Percentiles rank a stretch among this genome's conserved stretches.
phyloP scores from a whole-genome alignment of 2,888 invertebrate species.

The Arrhopalites spinosus region DNA sequence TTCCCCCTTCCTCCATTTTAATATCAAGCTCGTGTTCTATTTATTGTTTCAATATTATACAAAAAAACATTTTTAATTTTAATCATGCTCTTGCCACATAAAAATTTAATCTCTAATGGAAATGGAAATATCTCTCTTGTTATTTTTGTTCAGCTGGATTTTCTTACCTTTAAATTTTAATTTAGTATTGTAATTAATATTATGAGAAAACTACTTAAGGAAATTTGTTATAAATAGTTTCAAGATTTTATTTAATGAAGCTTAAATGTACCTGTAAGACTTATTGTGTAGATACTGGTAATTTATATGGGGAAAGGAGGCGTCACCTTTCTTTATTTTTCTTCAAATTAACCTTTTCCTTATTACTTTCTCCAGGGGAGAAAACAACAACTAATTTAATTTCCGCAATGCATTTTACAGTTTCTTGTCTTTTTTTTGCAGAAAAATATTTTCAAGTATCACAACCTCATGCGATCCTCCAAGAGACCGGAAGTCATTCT shows the following conservation, averaged over 20 bases:
- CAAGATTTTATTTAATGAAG: no score
- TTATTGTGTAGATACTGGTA: no score
- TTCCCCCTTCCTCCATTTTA: background rate
- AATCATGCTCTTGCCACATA: background rate
- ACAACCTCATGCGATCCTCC: conserved; percentile 70
- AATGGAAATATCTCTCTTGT: no score
- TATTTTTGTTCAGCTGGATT: background rate
- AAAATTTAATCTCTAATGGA: background rate
- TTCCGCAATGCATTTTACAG: conserved; percentile 37
- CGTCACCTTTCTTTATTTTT: background rate
- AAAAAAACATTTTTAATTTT: background rate
- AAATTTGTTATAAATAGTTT: no score
- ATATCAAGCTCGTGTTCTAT: background rate
- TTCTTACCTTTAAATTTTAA: background rate
- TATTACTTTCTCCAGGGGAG: background rate
- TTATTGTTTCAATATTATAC: background rate
- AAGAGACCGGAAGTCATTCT: conserved; percentile 73
- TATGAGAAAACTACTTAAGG: no score
- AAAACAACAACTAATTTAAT: conserved; percentile 8
- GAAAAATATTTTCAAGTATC: conserved; percentile 77
- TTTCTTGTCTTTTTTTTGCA: conserved; percentile 62
- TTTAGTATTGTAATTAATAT: no score
- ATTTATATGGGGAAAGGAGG: no score
- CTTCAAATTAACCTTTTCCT: no score
- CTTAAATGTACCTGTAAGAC: no score